Evolutionary conservation across 2,797 vertebrate genomes (phyloP).

Genomic region (Bothrops alternatus): DNA sequence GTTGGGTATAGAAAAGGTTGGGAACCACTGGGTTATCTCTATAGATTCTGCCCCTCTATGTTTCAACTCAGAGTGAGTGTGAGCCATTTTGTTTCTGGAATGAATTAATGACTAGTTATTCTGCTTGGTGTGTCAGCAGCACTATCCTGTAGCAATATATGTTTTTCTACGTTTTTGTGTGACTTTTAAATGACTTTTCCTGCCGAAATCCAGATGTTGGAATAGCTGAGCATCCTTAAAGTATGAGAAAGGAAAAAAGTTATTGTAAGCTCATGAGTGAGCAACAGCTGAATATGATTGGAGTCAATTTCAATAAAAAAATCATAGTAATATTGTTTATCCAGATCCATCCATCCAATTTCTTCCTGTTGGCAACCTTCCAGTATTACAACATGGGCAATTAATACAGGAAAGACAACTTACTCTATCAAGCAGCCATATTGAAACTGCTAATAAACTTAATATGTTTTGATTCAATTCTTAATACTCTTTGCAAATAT

Average conservation of each 20-base stretch:
- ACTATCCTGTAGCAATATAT: not conserved
- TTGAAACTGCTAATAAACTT: not conserved
- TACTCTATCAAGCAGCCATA: not conserved
- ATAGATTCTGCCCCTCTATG: not conserved
- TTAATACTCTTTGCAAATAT: not conserved
- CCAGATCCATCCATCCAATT: not conserved
- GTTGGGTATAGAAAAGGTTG: no score
- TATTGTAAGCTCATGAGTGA: not conserved
- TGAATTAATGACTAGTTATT: constrained; percentile 15
- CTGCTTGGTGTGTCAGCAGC: constrained; percentile 17
- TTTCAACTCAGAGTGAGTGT: not conserved
- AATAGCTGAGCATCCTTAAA: constrained; percentile 27
- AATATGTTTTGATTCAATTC: not conserved
- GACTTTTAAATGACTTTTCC: constrained; percentile 22
- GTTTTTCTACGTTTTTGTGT: constrained; percentile 23
- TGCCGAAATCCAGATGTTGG: constrained; percentile 41
- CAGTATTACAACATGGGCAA: not conserved
- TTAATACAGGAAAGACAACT: not conserved
- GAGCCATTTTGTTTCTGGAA: not conserved
- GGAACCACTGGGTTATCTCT: not conserved
- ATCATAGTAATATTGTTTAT: not conserved
- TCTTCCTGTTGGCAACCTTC: not conserved
- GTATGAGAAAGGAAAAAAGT: constrained; percentile 37
- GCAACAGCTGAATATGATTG: constrained; percentile 14
- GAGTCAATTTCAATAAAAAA: not conserved